Conservation (phyloP, 2,888 invertebrate species). For the Coronaproctus castanopsis region DNA sequence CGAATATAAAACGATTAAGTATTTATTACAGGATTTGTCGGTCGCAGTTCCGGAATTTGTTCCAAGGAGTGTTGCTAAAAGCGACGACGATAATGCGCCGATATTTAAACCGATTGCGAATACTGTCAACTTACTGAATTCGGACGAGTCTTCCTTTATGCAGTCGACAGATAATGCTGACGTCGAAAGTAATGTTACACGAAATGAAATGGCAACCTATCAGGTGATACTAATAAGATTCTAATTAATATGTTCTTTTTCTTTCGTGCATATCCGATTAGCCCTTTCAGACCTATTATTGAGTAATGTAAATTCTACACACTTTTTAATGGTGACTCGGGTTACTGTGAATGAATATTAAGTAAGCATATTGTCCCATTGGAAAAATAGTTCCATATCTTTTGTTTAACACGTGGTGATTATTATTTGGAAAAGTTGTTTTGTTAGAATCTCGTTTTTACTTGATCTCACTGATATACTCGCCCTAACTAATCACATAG, state of each 20-base stretch:
- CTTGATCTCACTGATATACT: too few relatives aligned
- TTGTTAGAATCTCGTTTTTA: too few relatives aligned
- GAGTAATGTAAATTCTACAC: too few relatives aligned
- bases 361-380: too few relatives aligned
- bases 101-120: neutral
- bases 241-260: neutral
- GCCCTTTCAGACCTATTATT: too few relatives aligned
- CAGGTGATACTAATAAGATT: neutral
- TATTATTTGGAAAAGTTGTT: too few relatives aligned
- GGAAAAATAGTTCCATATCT: too few relatives aligned
- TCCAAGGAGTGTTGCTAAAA: constrained; percentile 2
- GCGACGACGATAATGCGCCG: constrained; percentile 3
- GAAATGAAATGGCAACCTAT: neutral
- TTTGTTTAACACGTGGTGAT: too few relatives aligned
- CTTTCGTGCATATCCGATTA: neutral
- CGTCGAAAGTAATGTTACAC: neutral
- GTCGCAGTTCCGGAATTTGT: constrained; percentile 12
- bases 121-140: neutral
- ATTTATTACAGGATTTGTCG: constrained; percentile 8
- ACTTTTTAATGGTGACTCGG: too few relatives aligned
- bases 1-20: neutral
- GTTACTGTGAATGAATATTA: too few relatives aligned
- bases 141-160: neutral
- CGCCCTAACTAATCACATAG: too few relatives aligned
- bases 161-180: neutral